Conservation (phyloP, 2,888 invertebrate genomes). For the Trichacis sp. region DNA sequence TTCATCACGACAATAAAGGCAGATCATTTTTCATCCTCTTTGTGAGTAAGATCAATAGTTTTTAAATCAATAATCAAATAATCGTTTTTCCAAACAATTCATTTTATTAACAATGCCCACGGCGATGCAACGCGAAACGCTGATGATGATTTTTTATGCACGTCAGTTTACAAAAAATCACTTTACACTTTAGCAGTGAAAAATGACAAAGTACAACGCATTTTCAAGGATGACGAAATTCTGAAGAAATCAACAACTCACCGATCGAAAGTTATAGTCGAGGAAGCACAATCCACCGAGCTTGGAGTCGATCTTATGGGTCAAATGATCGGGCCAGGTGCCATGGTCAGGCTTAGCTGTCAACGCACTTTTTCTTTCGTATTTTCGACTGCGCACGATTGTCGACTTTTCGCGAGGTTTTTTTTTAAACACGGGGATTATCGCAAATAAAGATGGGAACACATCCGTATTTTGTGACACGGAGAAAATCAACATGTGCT, state of each 20-base stretch:
- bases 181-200: no score
- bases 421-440: not conserved
- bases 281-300: conserved; percentile 59
- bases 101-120: no score
- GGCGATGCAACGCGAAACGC: no score
- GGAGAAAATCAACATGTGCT: conserved; percentile 36
- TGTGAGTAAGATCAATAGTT: no score
- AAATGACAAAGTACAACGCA: no score
- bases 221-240: conserved; percentile 1
- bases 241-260: conserved; percentile 42
- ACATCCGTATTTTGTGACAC: no score
- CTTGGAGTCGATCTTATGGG: conserved; percentile 62
- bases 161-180: no score
- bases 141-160: no score
- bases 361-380: conserved; percentile 16
- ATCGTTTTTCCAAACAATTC: no score
- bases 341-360: conserved; percentile 51
- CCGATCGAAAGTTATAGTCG: conserved; percentile 53
- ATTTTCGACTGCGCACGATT: not conserved
- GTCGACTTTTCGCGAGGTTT: not conserved
- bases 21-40: no score
- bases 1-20: no score
- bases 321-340: conserved; percentile 61
- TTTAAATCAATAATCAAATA: no score
- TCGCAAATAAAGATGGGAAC: not conserved